phyloP scores from a whole-genome alignment of 2,888 invertebrate species.

The Drosophila fungiperda region DNA sequence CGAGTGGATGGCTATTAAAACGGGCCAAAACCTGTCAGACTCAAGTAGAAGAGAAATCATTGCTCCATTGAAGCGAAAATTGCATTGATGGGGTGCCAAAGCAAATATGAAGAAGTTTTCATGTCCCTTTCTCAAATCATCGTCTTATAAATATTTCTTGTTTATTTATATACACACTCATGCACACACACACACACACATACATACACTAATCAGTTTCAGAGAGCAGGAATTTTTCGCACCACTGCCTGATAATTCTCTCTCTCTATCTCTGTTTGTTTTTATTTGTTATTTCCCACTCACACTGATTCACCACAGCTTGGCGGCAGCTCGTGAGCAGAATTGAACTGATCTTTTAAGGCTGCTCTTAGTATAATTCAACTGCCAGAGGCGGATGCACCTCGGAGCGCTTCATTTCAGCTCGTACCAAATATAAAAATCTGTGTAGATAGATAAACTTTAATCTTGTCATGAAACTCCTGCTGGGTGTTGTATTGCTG shows the following conservation, averaged over 20 bases:
- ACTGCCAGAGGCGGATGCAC: slow-evolving; percentile 27
- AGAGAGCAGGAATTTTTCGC: slow-evolving; percentile 35
- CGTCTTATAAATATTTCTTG: slow-evolving; percentile 25
- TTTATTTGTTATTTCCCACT: neutral
- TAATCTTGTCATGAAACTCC: slow-evolving; percentile 33
- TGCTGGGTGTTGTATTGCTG: slow-evolving; percentile 36
- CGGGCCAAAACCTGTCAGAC: slow-evolving; percentile 69
- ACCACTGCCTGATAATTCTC: slow-evolving; percentile 55
- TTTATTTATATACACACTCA: slow-evolving; percentile 4
- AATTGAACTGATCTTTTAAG: slow-evolving; percentile 32
- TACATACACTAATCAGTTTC: slow-evolving; percentile 10
- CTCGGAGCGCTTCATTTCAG: slow-evolving; percentile 17
- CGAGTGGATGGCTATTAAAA: slow-evolving; percentile 70
- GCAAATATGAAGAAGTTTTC: slow-evolving; percentile 14
- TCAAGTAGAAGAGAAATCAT: slow-evolving; percentile 68
- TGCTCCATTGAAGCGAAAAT: slow-evolving; percentile 63
- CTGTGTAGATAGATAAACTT: neutral
- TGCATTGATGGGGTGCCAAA: slow-evolving; percentile 45
- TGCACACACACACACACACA: slow-evolving; percentile 5
- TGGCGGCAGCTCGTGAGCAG: slow-evolving; percentile 10
- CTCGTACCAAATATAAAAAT: neutral
- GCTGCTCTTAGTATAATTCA: slow-evolving; percentile 55
- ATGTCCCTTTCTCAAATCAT: neutral
- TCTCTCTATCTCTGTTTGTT: neutral
- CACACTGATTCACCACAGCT: slow-evolving; percentile 3